Evolutionary conservation across 2,113 vertebrate species (phyloP).

Genomic region (Nibea coibor): DNA sequence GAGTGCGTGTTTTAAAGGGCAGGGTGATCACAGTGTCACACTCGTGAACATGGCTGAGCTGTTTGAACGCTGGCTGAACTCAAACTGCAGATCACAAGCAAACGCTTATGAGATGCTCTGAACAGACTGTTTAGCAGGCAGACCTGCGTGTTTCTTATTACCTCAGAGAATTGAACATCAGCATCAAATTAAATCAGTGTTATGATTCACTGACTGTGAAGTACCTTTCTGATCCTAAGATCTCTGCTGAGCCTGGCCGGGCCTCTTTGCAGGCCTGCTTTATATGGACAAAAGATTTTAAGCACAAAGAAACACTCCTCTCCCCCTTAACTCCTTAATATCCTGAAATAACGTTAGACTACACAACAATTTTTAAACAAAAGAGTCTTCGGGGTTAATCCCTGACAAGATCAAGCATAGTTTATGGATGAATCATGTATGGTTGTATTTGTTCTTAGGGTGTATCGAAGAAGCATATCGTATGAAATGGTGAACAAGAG

Average conservation of each 20-base stretch:
- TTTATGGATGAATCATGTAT: too few relatives aligned
- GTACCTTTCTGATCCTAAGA: not conserved
- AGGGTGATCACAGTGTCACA: not conserved
- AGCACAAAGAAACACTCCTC: not conserved
- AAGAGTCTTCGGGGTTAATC: not conserved
- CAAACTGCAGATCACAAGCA: not conserved
- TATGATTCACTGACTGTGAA: not conserved
- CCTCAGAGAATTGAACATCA: conserved; percentile 24
- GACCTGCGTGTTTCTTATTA: conserved; percentile 3
- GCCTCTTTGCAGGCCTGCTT: not conserved
- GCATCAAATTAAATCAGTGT: not conserved
- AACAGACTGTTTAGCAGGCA: not conserved
- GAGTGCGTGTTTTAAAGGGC: not conserved
- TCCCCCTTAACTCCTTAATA: not conserved
- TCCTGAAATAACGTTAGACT: not conserved
- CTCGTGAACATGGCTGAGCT: conserved; percentile 19
- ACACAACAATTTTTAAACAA: not conserved
- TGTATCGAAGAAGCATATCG: too few relatives aligned
- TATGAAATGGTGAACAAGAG: too few relatives aligned
- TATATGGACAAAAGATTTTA: not conserved
- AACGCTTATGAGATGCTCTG: conserved; percentile 8
- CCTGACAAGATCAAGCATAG: not conserved
- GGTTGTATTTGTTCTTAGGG: too few relatives aligned
- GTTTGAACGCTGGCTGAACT: conserved; percentile 51
- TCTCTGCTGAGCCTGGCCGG: not conserved